A percentile compares a stretch with the other conserved stretches of the same genome.
phyloP scores from a whole-genome alignment of 2,113 vertebrate genomes.

The Numida meleagris region DNA sequence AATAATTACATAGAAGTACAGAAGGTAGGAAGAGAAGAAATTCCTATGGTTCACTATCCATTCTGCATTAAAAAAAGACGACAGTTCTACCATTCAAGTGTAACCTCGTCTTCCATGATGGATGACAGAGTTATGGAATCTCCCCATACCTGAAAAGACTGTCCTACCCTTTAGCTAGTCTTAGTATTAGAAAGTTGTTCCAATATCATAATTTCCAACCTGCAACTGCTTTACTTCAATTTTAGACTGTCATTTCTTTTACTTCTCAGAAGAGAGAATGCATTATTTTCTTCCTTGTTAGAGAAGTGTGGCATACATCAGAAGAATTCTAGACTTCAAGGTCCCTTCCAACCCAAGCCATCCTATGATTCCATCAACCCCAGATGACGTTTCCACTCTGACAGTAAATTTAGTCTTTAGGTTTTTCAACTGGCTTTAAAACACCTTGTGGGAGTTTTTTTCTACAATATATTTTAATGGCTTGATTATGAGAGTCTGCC shows the following conservation, averaged over 20 bases:
- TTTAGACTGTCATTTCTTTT: background rate
- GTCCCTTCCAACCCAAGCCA: too few species aligned
- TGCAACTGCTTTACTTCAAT: background rate
- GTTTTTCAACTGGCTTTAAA: background rate
- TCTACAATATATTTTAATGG: background rate
- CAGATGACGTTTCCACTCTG: background rate
- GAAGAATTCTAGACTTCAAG: background rate
- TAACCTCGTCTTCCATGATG: background rate
- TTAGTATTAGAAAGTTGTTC: background rate
- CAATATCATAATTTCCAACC: background rate
- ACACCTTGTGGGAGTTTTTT: background rate
- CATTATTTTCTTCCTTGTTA: background rate
- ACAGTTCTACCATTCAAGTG: background rate
- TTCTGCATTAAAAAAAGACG: background rate
- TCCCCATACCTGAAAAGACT: background rate
- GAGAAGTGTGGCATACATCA: background rate
- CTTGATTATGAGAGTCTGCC: background rate
- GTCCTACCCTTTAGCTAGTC: background rate
- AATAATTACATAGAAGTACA: background rate
- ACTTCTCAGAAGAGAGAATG: background rate
- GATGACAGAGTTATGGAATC: background rate
- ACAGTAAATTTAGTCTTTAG: rapidly evolving
- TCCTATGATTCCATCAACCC: background rate
- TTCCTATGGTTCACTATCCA: background rate
- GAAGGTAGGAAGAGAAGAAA: background rate